A percentile compares a stretch with the other conserved stretches of the same genome.
These are phyloP conservation scores for Petrosia ficiformis DNA, from an alignment of 37 sponge, comb jelly and placozoan species.

Conservation along the genomic window DNA sequence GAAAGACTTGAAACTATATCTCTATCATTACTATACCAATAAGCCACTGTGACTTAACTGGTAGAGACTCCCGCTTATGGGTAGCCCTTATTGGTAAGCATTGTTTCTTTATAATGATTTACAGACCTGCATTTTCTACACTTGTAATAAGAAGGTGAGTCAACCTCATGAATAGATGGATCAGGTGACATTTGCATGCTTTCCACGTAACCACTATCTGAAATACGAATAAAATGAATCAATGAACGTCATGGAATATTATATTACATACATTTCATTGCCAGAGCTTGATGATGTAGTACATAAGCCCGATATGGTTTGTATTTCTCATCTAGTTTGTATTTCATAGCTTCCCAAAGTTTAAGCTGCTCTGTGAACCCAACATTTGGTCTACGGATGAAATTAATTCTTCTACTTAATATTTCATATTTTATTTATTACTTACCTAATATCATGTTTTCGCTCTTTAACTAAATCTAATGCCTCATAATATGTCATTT, in stretches of 20 bases:
- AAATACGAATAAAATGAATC: not conserved
- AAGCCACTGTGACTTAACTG: too few species aligned
- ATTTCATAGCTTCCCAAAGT: conserved; percentile 70
- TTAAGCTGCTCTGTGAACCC: conserved; percentile 81
- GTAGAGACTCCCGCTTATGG: too few species aligned
- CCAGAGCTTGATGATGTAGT: conserved; percentile 31
- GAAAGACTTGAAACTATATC: too few species aligned
- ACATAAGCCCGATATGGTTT: conserved; percentile 53
- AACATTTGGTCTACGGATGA: conserved; percentile 61
- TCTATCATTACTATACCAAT: too few species aligned
- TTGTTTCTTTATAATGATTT: not conserved
- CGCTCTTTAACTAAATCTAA: conserved; percentile 12
- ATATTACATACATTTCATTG: conserved; percentile 28
- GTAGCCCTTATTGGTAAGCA: not conserved
- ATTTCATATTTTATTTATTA: too few species aligned
- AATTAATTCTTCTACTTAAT: not conserved
- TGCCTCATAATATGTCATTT: conserved; percentile 22
- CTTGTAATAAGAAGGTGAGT: conserved; percentile 22
- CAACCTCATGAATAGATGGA: conserved; percentile 19
- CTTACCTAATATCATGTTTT: conserved; percentile 68
- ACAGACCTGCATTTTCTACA: conserved; percentile 82
- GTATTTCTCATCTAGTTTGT: conserved; percentile 25
- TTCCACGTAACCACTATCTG: conserved; percentile 32
- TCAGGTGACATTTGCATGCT: conserved; percentile 34
- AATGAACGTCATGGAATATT: not conserved